Conservation (phyloP, 2,888 invertebrate species). For the Villa cingulata region DNA sequence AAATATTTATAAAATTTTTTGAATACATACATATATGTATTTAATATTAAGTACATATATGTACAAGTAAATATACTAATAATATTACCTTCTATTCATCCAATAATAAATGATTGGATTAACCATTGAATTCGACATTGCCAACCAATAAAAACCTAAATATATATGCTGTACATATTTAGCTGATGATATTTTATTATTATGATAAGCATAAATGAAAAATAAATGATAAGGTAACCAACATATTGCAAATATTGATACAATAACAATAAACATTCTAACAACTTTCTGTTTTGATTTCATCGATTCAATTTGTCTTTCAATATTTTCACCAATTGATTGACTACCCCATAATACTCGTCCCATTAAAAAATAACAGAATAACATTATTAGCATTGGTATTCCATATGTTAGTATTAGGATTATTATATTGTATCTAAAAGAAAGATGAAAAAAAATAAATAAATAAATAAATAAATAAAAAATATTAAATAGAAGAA, state of each 20-base stretch:
- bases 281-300: conserved; percentile 67
- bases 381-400: conserved; percentile 71
- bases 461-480: too few relatives aligned
- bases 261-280: conserved; percentile 78
- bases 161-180: conserved; percentile 73
- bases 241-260: conserved; percentile 72
- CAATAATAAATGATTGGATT: conserved; percentile 86
- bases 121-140: conserved; percentile 88
- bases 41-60: too few relatives aligned
- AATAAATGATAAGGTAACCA: conserved; percentile 83
- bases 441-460: conserved; percentile 16
- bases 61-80: too few relatives aligned
- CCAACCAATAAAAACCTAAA: conserved; percentile 70
- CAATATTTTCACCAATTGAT: conserved; percentile 76
- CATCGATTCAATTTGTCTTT: conserved; percentile 70
- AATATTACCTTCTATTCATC: conserved; percentile 78
- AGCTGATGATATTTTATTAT: conserved; percentile 51
- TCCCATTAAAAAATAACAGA: conserved; percentile 75
- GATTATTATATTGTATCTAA: conserved; percentile 72
- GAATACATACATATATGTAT: too few relatives aligned
- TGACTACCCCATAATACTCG: conserved; percentile 72
- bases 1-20: too few relatives aligned
- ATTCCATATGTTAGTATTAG: conserved; percentile 71
- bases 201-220: conserved; percentile 57
- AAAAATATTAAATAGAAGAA: not conserved